phyloP scores from a whole-genome alignment of 1,140 invertebrate species.

The Aphelenchoides besseyi region DNA sequence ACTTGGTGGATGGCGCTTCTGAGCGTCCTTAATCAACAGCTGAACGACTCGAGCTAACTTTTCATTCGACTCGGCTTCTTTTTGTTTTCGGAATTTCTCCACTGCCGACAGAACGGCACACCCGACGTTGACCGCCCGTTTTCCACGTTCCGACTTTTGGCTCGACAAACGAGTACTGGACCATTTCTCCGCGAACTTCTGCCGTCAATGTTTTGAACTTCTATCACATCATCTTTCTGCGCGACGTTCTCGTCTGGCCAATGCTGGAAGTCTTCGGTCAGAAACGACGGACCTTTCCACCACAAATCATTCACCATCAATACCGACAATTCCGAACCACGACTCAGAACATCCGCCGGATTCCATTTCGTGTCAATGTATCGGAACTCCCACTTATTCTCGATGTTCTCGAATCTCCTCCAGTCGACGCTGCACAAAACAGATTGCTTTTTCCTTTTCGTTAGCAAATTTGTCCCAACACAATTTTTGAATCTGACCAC shows the following conservation, averaged over 20 bases:
- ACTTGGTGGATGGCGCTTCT: slow-evolving; percentile 1
- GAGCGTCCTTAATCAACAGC: slow-evolving; percentile 20
- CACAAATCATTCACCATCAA: not conserved
- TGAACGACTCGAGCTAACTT: no score
- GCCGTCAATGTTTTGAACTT: no score
- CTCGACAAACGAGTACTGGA: not conserved
- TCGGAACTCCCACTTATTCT: not conserved
- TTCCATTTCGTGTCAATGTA: not conserved
- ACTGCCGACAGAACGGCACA: not conserved
- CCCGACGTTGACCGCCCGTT: not conserved
- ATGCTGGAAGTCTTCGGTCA: not conserved
- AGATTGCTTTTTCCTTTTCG: not conserved
- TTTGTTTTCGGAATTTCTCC: no score
- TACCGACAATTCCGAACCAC: not conserved
- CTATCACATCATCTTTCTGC: no score
- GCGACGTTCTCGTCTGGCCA: no score
- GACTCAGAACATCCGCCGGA: slow-evolving; percentile 3
- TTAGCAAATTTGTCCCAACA: not conserved
- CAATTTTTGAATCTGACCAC: not conserved
- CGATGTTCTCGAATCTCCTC: not conserved
- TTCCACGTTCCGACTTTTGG: slow-evolving; percentile 14
- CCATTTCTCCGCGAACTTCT: no score
- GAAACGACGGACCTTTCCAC: slow-evolving; percentile 12
- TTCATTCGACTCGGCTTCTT: no score
- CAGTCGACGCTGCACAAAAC: not conserved